Percentiles rank a stretch among this genome's conserved stretches.
Conservation (phyloP, 1,140 invertebrate genomes). For the Polypedilum vanderplanki region DNA sequence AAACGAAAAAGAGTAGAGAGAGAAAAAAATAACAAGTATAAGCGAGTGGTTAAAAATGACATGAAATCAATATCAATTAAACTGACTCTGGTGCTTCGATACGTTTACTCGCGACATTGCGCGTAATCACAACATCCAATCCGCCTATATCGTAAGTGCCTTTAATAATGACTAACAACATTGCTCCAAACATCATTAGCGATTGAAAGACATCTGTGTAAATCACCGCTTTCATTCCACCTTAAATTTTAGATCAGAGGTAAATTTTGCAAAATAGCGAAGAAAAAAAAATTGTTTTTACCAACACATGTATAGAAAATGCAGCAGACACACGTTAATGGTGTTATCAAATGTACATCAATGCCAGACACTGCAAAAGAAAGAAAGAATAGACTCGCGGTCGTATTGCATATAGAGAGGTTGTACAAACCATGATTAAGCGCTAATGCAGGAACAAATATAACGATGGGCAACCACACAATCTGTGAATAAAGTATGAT, state of each 20-base stretch:
- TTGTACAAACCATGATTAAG: constrained; percentile 68
- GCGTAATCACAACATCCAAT: constrained; percentile 59
- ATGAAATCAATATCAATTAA: constrained; percentile 30
- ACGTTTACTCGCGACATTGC: constrained; percentile 63
- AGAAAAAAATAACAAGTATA: constrained; percentile 6
- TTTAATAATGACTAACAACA: constrained; percentile 72
- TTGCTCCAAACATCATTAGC: constrained; percentile 74
- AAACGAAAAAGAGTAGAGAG: constrained; percentile 29
- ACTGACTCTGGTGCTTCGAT: constrained; percentile 71
- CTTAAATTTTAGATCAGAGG: constrained; percentile 49
- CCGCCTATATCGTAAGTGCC: constrained; percentile 77
- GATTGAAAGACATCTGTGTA: constrained; percentile 90
- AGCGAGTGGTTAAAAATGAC: constrained; percentile 30
- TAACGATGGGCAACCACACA: constrained; percentile 81
- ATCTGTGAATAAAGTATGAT: constrained; percentile 50
- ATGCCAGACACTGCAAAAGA: constrained; percentile 71
- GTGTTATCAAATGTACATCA: constrained; percentile 71
- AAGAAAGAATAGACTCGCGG: constrained; percentile 33
- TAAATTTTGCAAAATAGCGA: constrained; percentile 26
- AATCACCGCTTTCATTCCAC: constrained; percentile 87
- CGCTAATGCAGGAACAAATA: constrained; percentile 83
- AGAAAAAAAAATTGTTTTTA: constrained; percentile 47
- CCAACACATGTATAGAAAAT: constrained; percentile 85
- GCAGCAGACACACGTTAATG: constrained; percentile 76
- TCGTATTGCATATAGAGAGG: constrained; percentile 34